These are phyloP conservation scores for Sinocyclocheilus anshuiensis DNA, from an alignment of 2,113 vertebrate species.

Conservation along the genomic window DNA sequence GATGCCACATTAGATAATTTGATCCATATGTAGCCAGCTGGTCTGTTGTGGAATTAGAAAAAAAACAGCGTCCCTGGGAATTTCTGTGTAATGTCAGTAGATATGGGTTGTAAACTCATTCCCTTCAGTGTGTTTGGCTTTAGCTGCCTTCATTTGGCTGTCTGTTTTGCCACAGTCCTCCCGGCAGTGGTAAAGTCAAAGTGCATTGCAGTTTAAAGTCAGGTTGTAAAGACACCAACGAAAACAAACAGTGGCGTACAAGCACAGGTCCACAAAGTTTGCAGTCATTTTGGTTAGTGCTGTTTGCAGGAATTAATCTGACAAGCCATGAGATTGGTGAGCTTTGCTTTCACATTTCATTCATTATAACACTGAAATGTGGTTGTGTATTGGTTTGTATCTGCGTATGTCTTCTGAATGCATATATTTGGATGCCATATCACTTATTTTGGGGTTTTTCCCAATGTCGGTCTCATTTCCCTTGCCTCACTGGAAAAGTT, in stretches of 20 bases:
- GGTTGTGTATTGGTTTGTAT: neutral
- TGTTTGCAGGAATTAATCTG: neutral
- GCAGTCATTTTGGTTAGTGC: neutral
- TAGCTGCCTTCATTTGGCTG: neutral
- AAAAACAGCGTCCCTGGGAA: neutral
- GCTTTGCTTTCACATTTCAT: neutral
- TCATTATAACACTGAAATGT: neutral
- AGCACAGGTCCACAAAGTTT: neutral
- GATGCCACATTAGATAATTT: constrained; percentile 67
- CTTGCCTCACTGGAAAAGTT: neutral
- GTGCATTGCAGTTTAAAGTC: neutral
- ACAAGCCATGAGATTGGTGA: neutral
- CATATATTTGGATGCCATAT: neutral
- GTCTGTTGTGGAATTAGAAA: constrained; percentile 14
- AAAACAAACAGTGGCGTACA: neutral
- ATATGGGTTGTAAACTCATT: constrained; percentile 11
- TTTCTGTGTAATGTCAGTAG: constrained; percentile 8
- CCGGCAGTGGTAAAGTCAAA: no score
- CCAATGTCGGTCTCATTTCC: neutral
- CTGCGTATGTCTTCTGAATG: neutral
- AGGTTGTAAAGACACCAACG: neutral
- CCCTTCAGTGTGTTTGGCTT: constrained; percentile 4
- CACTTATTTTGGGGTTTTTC: neutral
- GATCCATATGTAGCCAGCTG: constrained; percentile 71
- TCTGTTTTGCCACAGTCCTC: neutral